A percentile compares a stretch with the other conserved stretches of the same genome.
These are phyloP conservation scores for Percopsis omiscomaycus DNA, from an alignment of 2,797 vertebrate genomes.

Conservation along the genomic window DNA sequence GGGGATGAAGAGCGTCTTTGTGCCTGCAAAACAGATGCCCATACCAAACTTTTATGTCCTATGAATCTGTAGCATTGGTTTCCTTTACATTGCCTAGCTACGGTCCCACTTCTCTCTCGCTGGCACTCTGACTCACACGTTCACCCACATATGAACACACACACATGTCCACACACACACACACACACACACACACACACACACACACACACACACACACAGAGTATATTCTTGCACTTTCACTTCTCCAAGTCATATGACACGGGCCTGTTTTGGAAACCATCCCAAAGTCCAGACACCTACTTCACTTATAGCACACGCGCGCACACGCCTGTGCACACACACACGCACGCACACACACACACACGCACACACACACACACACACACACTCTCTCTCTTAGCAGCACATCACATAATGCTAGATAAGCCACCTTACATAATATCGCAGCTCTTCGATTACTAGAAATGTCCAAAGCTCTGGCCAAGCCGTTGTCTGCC, in stretches of 20 bases:
- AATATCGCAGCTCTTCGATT: constrained; percentile 43
- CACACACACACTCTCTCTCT: constrained; percentile 29
- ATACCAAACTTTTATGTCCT: constrained; percentile 53
- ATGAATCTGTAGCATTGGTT: constrained; percentile 29
- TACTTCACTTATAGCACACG: constrained; percentile 29
- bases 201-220: constrained; percentile 7
- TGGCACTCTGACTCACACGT: constrained; percentile 17
- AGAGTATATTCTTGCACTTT: constrained; percentile 21
- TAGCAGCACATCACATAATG: constrained; percentile 48
- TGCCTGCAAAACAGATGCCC: constrained; percentile 47
- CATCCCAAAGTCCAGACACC: constrained; percentile 51
- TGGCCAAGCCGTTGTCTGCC: constrained; percentile 13
- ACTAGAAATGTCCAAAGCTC: constrained; percentile 28
- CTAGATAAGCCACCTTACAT: constrained; percentile 57
- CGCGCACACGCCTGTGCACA: background rate
- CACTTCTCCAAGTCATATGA: constrained; percentile 50
- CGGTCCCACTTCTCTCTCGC: constrained; percentile 36
- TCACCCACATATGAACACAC: constrained; percentile 43
- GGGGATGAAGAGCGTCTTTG: constrained; percentile 71
- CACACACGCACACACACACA: constrained; percentile 6
- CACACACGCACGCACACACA: constrained; percentile 3
- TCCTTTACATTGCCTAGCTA: constrained; percentile 54
- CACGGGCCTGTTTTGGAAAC: constrained; percentile 27
- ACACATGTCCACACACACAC: constrained; percentile 1
- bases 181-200: constrained; percentile 19